These are phyloP conservation scores for Heptranchias perlo DNA, from an alignment of 2,113 vertebrate species.

Conservation along the genomic window DNA sequence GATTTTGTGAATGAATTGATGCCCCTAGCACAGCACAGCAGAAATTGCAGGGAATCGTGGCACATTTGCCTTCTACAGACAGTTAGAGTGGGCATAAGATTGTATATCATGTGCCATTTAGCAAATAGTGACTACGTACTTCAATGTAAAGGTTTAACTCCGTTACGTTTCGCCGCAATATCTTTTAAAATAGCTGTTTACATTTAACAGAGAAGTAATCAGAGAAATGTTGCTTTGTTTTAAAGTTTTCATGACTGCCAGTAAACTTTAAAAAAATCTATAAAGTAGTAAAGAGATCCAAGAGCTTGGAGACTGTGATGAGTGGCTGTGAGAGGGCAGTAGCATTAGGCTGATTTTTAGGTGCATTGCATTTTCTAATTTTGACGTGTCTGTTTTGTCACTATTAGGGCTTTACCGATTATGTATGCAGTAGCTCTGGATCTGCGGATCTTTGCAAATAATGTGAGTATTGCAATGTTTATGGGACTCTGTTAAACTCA, in stretches of 20 bases:
- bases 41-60: background rate
- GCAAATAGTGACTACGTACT: background rate
- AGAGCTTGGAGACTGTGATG: background rate
- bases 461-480: conserved; percentile 62
- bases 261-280: background rate
- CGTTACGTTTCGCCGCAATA: background rate
- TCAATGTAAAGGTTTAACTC: background rate
- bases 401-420: conserved; percentile 79
- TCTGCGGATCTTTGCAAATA: conserved; percentile 90
- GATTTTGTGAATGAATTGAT: background rate
- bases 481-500: background rate
- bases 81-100: background rate
- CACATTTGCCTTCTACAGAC: background rate
- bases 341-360: background rate
- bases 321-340: background rate
- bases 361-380: background rate
- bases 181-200: background rate
- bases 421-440: conserved; percentile 92
- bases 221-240: background rate
- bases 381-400: conserved; percentile 7
- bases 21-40: background rate
- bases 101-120: too few relatives aligned
- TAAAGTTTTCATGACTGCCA: background rate
- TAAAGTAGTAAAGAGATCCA: background rate
- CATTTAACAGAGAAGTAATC: background rate